A percentile compares a stretch with the other conserved stretches of the same genome.
phyloP scores from a whole-genome alignment of 2,797 vertebrate species.

The Taenioides sp. region DNA sequence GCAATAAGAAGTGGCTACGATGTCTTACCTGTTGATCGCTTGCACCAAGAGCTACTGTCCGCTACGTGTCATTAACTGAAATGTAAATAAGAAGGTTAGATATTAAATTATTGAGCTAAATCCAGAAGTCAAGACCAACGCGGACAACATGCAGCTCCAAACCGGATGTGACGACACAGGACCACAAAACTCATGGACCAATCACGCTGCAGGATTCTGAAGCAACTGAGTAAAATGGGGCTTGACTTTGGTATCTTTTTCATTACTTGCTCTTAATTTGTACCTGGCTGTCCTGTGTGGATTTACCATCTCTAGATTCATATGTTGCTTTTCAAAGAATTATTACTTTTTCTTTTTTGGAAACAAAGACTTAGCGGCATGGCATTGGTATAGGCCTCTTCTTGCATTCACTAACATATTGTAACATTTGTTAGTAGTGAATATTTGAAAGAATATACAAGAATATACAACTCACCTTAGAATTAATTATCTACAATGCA shows the following conservation, averaged over 20 bases:
- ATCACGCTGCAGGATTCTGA: conserved; percentile 21
- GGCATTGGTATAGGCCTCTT: too few relatives aligned
- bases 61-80: not conserved
- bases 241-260: conserved; percentile 28
- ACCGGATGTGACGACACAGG: conserved; percentile 55
- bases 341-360: too few relatives aligned
- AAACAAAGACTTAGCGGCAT: too few relatives aligned
- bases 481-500: too few relatives aligned
- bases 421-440: too few relatives aligned
- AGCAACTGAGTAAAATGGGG: conserved; percentile 47
- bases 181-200: conserved; percentile 18
- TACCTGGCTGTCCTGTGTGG: not conserved
- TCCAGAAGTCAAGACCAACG: conserved; percentile 14
- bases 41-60: not conserved
- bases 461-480: not conserved
- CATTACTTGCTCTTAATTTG: not conserved
- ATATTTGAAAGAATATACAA: not conserved
- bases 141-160: conserved; percentile 48
- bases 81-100: not conserved
- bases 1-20: not conserved
- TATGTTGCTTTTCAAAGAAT: too few relatives aligned
- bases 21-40: conserved; percentile 24
- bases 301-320: too few relatives aligned
- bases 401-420: too few relatives aligned
- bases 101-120: not conserved